phyloP scores from a whole-genome alignment of 35 echinoderm and acorn worm genomes.

The Heliocidaris tuberculata region DNA sequence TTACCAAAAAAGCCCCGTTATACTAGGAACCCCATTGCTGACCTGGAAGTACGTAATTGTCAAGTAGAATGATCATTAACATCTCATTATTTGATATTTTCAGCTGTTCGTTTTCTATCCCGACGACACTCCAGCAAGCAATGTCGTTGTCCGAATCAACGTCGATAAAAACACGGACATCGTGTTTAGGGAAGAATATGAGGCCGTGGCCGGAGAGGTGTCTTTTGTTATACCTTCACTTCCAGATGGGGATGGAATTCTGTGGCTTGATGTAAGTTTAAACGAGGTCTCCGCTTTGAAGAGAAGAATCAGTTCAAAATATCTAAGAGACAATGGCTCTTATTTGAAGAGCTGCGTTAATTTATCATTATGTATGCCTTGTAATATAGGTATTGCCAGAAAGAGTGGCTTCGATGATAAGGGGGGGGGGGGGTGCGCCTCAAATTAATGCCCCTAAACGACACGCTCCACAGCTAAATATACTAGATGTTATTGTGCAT shows the following conservation, averaged over 20 bases:
- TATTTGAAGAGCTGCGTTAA: neutral
- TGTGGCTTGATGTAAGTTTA: slow-evolving; percentile 94
- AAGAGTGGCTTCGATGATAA: too few relatives aligned
- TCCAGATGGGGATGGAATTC: slow-evolving; percentile 57
- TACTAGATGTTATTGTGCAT: neutral
- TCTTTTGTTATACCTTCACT: slow-evolving; percentile 60
- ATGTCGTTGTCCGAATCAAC: slow-evolving; percentile 74
- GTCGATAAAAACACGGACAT: slow-evolving; percentile 56
- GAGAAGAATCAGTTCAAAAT: neutral
- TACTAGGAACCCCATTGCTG: too few relatives aligned
- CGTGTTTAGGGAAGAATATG: slow-evolving; percentile 56
- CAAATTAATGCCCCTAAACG: too few relatives aligned
- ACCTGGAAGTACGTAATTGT: too few relatives aligned
- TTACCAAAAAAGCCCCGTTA: too few relatives aligned
- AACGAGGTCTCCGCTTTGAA: neutral
- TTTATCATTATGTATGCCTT: too few relatives aligned
- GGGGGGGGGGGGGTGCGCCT: too few relatives aligned
- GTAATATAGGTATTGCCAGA: too few relatives aligned
- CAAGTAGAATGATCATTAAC: neutral
- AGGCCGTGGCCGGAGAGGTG: slow-evolving; percentile 70
- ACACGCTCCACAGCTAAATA: neutral
- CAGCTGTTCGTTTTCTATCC: slow-evolving; percentile 78
- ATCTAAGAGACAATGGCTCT: neutral
- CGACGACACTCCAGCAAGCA: slow-evolving; percentile 72
- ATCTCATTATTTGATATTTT: neutral